These are phyloP conservation scores for Chloroceryle inda DNA, from an alignment of 2,797 vertebrate species.

Conservation along the genomic window DNA sequence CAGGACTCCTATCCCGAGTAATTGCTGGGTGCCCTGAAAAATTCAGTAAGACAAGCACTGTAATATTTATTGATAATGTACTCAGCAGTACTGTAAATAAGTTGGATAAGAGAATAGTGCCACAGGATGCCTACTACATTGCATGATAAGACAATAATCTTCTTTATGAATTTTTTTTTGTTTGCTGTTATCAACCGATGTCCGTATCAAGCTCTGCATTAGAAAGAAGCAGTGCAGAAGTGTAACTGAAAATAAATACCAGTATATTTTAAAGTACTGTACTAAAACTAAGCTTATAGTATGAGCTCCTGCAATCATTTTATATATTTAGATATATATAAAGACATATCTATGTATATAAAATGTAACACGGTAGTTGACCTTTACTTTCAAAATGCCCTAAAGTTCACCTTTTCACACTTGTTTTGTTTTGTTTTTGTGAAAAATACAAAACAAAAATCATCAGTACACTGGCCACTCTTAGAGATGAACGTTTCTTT, in stretches of 20 bases:
- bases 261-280: constrained; percentile 85
- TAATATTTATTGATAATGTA: constrained; percentile 88
- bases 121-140: constrained; percentile 92
- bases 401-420: constrained; percentile 49
- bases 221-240: constrained; percentile 85
- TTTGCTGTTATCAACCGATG: constrained; percentile 51
- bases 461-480: constrained; percentile 38
- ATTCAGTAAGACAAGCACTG: constrained; percentile 78
- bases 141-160: constrained; percentile 89
- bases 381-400: constrained; percentile 62
- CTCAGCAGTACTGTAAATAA: constrained; percentile 87
- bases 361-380: constrained; percentile 49
- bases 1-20: not conserved
- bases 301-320: constrained; percentile 78
- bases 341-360: constrained; percentile 72
- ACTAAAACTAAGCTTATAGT: constrained; percentile 81
- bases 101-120: constrained; percentile 88
- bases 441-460: not conserved
- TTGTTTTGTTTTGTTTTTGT: not conserved
- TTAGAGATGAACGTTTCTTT: constrained; percentile 62
- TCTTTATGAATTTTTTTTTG: constrained; percentile 68
- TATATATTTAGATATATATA: constrained; percentile 73
- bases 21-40: constrained; percentile 51
- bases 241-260: constrained; percentile 85
- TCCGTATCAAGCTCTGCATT: constrained; percentile 75